Base-by-base conservation (phyloP, 2,888 invertebrate genomes). In the Lutraria lutraria region DNA sequence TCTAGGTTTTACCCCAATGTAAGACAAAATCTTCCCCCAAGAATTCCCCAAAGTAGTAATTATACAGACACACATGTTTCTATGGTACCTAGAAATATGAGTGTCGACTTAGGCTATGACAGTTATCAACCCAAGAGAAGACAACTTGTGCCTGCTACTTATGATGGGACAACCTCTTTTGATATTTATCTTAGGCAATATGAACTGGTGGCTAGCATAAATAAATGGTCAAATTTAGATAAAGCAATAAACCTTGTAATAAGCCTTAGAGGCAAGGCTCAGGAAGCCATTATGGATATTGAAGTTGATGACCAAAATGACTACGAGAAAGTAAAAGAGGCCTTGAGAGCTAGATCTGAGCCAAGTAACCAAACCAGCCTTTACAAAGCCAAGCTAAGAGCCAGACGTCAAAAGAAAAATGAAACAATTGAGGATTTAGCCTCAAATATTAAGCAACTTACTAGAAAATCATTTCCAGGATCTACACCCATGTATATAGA, bases 391-490 rank as follows among this genome's bases (percentile, higher is more conserved):
- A 43, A 81, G 19, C 16, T 43, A 52, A 8, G 81, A 25, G 53
- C 21, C 81, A 81, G 52, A 52, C 19, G 53, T 43, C 52, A 81
- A 52, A 52, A 25, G 53, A 81, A 29, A n/a, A 43, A 81, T 25
- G 81, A 81, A n/a, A 52, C 52, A 6, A 53, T 81, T n/a, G 52
- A 81, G 21, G 81, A 81, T 15, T n/a, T 81, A 21, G 81, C 81
- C 16, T 16, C 53, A 21, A 52, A 52, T n/a, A 53, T 81, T 52
- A 52, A 81, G 52, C 16, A 12, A 52, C 29, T 81, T 43, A 34
- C 52, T n/a, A 81, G 21, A 25, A 81, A 81, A 81, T 34, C 81
- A 16, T 81, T 43, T 21, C 81, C 43, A 43, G 81, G 81, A 81
- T 12, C 52, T 53, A 43, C 81, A 21, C 10, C 81, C 12, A n/a